Evolutionary conservation across 1,140 invertebrate genomes (phyloP), one percentile per base, ranked within the genome.

Genomic region (Diorhabda carinulata): DNA sequence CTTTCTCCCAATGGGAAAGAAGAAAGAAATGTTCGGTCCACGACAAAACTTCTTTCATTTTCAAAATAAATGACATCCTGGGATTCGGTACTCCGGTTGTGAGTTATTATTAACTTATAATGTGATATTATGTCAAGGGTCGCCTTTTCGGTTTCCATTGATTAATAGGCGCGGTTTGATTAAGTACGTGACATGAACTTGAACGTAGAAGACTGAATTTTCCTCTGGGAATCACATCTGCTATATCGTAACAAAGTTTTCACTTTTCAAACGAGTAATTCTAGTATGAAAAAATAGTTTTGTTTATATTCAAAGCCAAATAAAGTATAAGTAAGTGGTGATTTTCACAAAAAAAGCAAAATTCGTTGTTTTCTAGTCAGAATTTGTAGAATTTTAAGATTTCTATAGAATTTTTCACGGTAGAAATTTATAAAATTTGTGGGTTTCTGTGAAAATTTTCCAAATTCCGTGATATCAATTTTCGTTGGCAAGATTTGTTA

Each of bases 121-220:
- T 69, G 67, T 61, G 69, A 61, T 68, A 64, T 71, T 68, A 68
- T 71, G 66, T 71, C 64, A 66, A 66, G 57, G 58, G 62, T 68
- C 56, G 66, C 67, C 57, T 64, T 63, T 61, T 9, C 25, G 25
- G 68, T 52, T 45, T 43, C 52, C 64, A 73, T 73, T 73, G 72
- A 73, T 73, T 73, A 73, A 73, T 73, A 71, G 69, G 44, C 69
- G 66, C 62, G 57, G 69, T 73, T 73, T 73, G 72, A 73, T 73
- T 73, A 73, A 73, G 72, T 69, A 71, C 72, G 72, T 73, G 72
- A 73, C 72, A 67, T 64, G 58, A 61, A 69, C 66, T 70, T 52
- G 72, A 70, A 73, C 72, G 70, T 73, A 70, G 67, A 73, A 69
- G 67, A 73, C 71, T 73, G 72, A 62, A 58, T 47, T 66, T 72